Percentiles rank a stretch among this genome's conserved stretches.
phyloP scores from a whole-genome alignment of 2,113 vertebrate genomes.

The Brienomyrus longianalis region DNA sequence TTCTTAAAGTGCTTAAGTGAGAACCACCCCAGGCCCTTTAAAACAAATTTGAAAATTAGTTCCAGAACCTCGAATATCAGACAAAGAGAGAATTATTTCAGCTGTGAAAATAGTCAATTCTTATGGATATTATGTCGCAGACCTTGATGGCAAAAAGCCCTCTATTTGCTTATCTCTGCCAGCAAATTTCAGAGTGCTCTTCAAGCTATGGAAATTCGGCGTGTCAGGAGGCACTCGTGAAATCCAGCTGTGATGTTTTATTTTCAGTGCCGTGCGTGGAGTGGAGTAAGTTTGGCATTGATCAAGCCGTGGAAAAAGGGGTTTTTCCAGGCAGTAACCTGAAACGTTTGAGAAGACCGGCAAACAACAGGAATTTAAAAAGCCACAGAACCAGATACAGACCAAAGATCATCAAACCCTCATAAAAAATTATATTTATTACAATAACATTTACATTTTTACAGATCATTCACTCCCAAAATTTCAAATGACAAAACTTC shows the following conservation, averaged over 20 bases:
- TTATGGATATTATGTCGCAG: not conserved
- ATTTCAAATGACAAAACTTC: not conserved
- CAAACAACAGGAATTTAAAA: not conserved
- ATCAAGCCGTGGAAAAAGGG: not conserved
- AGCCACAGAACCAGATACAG: not conserved
- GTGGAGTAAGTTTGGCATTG: not conserved
- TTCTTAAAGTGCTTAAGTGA: not conserved
- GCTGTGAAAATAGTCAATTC: not conserved
- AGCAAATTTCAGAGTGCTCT: not conserved
- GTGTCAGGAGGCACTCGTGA: not conserved
- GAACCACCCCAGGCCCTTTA: not conserved
- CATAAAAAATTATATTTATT: not conserved
- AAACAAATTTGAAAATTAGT: not conserved
- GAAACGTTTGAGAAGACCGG: not conserved
- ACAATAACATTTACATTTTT: not conserved
- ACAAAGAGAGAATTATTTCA: conserved; percentile 11
- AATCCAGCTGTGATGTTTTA: not conserved
- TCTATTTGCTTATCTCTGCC: not conserved
- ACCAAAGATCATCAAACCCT: not conserved
- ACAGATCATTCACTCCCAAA: not conserved
- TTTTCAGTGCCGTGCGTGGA: not conserved
- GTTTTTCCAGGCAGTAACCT: conserved; percentile 6
- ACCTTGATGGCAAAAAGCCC: not conserved
- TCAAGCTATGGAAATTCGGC: not conserved
- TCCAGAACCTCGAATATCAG: not conserved